Percentiles rank a stretch among this genome's conserved stretches.
These are phyloP conservation scores for Trileptium ribeirensis DNA, from an alignment of 2,888 invertebrate species.

Conservation along the genomic window DNA sequence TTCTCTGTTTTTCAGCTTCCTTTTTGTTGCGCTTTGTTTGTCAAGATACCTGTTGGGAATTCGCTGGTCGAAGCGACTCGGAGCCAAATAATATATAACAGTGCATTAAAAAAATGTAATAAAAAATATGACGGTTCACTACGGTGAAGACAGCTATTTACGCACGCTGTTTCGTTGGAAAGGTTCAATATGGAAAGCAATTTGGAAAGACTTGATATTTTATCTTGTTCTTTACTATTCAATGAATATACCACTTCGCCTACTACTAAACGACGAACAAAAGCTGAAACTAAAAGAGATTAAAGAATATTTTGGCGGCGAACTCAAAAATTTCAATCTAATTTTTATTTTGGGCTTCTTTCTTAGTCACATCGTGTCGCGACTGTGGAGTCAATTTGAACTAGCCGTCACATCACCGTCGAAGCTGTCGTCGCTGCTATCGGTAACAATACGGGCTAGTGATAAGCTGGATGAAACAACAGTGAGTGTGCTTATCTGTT, in stretches of 20 bases:
- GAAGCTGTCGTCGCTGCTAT: background rate
- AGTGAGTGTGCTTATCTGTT: too few species aligned
- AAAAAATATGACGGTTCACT: background rate
- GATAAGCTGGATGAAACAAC: too few species aligned
- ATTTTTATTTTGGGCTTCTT: background rate
- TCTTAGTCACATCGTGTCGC: background rate
- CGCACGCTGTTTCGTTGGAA: background rate
- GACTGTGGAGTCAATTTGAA: background rate
- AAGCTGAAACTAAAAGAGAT: background rate
- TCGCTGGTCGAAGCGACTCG: too few species aligned
- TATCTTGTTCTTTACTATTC: background rate
- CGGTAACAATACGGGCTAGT: background rate
- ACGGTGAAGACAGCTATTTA: background rate
- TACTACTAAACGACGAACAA: background rate
- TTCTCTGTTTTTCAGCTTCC: too few species aligned
- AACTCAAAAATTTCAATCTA: background rate
- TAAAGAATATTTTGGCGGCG: background rate
- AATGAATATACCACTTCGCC: background rate
- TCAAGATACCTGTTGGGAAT: too few species aligned
- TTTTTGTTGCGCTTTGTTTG: too few species aligned
- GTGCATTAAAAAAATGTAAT: too few species aligned
- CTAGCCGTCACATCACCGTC: background rate
- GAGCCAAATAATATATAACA: too few species aligned
- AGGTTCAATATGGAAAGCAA: background rate
- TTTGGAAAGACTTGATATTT: background rate